Conservation (phyloP, 2,797 vertebrate genomes). For the Oreortyx pictus region DNA sequence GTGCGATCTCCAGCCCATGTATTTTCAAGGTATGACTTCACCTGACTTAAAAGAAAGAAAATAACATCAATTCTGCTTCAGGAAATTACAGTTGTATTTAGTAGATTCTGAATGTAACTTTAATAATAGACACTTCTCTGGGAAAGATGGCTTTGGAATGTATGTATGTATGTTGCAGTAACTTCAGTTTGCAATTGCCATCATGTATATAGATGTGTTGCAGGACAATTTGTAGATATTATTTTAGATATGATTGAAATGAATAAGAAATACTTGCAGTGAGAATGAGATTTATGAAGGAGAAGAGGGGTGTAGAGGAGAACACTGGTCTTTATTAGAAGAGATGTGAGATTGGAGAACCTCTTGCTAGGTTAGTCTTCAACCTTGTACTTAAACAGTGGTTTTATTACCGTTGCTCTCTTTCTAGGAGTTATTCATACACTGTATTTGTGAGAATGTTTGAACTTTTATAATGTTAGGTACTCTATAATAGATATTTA, state of each 20-base stretch:
- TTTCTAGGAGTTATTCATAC: background rate
- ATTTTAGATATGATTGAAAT: background rate
- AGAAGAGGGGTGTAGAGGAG: background rate
- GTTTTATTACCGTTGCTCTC: background rate
- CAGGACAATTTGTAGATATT: background rate
- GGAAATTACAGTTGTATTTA: background rate
- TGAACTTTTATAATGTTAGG: background rate
- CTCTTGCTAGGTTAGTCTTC: background rate
- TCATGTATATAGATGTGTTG: background rate
- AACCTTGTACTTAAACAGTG: background rate
- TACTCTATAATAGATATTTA: background rate
- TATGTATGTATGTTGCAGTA: background rate
- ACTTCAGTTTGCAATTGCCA: background rate
- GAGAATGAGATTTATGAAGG: background rate
- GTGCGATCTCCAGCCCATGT: constrained; percentile 89
- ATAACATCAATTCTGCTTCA: background rate
- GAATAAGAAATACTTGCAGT: background rate
- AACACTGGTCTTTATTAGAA: background rate
- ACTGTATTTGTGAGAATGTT: background rate
- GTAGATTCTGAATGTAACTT: background rate
- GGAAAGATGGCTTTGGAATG: background rate
- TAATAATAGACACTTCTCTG: background rate
- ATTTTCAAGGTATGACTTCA: constrained; percentile 87
- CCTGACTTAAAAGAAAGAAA: background rate
- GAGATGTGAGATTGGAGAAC: background rate